Evolutionary conservation across 2,888 invertebrate species (phyloP).

Genomic region (Amphipoea oculea): DNA sequence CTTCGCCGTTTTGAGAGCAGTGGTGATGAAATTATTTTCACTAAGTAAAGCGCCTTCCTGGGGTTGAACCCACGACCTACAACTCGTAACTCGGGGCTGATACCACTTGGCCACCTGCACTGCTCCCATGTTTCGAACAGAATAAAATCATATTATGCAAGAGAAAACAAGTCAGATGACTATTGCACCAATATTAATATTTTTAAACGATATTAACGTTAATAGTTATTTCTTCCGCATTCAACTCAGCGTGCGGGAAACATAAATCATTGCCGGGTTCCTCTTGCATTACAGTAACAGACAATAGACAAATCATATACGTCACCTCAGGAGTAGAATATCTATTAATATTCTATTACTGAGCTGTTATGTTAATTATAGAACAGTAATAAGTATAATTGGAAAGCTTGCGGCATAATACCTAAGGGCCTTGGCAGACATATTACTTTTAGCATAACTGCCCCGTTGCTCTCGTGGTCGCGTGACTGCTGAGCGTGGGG

Average conservation of each 20-base stretch:
- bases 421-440: background rate
- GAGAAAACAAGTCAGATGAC: background rate
- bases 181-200: slow-evolving; percentile 16
- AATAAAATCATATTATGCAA: background rate
- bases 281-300: slow-evolving; percentile 19
- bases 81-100: too few relatives aligned
- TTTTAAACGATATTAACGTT: slow-evolving; percentile 48
- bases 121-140: too few relatives aligned
- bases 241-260: slow-evolving; percentile 40
- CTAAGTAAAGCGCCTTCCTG: too few relatives aligned
- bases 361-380: slow-evolving; percentile 22
- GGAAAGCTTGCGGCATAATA: background rate
- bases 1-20: too few relatives aligned
- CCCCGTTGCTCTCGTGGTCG: too few relatives aligned
- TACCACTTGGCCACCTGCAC: too few relatives aligned
- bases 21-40: too few relatives aligned
- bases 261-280: slow-evolving; percentile 56
- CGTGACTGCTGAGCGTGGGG: too few relatives aligned
- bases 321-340: slow-evolving; percentile 28
- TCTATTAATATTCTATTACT: slow-evolving; percentile 36
- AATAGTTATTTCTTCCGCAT: slow-evolving; percentile 58
- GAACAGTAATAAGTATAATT: slow-evolving; percentile 7
- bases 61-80: too few relatives aligned
- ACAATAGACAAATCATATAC: slow-evolving; percentile 8
- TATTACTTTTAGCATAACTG: background rate